Percentiles rank a stretch among this genome's conserved stretches.
Conservation (phyloP, 2,888 invertebrate genomes). For the Malthinus flaveolus region DNA sequence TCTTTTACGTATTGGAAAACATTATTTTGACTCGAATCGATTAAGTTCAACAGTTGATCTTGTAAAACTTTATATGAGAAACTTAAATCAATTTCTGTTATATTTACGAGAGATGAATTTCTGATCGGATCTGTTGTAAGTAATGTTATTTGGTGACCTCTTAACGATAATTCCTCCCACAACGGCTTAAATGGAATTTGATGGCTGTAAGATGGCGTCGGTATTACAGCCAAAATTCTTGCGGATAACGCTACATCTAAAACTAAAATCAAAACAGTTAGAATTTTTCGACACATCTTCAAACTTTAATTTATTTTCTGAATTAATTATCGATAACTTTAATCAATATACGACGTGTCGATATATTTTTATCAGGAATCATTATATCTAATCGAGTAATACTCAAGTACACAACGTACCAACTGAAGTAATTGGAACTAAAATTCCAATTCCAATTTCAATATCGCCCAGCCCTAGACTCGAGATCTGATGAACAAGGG, state of each 20-base stretch:
- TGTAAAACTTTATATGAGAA: slow-evolving; percentile 8
- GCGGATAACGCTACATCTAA: not conserved
- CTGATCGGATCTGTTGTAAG: slow-evolving; percentile 54
- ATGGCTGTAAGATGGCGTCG: slow-evolving; percentile 56
- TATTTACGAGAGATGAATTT: slow-evolving; percentile 46
- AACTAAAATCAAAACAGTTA: not conserved
- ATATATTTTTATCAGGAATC: too few species aligned
- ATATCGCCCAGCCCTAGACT: too few species aligned
- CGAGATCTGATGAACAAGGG: too few species aligned
- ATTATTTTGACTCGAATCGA: not conserved
- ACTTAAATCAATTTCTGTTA: slow-evolving; percentile 51
- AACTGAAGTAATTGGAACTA: too few species aligned
- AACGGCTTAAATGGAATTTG: slow-evolving; percentile 54
- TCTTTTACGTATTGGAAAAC: not conserved
- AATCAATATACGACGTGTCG: too few species aligned
- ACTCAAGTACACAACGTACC: too few species aligned
- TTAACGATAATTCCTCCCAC: slow-evolving; percentile 51
- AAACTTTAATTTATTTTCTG: not conserved
- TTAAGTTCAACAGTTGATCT: not conserved
- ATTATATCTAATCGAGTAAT: too few species aligned
- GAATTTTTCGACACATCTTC: not conserved
- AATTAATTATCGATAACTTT: too few species aligned
- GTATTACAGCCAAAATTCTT: slow-evolving; percentile 53
- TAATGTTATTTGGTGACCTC: slow-evolving; percentile 56
- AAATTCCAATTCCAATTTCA: too few species aligned